A percentile compares a stretch with the other conserved stretches of the same genome.
Conservation (phyloP, 2,797 vertebrate species). For the Poecilia picta region DNA sequence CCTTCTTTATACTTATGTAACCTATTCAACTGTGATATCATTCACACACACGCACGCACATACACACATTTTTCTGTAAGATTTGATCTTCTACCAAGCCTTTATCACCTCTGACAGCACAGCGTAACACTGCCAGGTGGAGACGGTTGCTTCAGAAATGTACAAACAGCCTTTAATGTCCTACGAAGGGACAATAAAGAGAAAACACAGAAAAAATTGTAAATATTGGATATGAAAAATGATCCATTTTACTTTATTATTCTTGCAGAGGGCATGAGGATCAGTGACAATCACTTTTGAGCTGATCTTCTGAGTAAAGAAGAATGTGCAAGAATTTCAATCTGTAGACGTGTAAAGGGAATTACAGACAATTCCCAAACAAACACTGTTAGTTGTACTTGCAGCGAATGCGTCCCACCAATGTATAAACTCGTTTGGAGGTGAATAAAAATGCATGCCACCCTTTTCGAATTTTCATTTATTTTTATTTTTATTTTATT, state of each 20-base stretch:
- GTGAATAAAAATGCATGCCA: not conserved
- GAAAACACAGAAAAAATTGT: not conserved
- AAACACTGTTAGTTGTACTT: not conserved
- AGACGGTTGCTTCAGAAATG: not conserved
- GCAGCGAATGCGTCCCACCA: not conserved
- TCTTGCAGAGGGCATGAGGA: not conserved
- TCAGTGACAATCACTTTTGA: no score
- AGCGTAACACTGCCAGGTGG: not conserved
- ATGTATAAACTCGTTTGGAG: not conserved
- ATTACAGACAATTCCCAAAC: not conserved
- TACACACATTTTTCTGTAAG: not conserved
- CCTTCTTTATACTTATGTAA: not conserved
- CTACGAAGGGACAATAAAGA: no score
- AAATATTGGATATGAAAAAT: not conserved
- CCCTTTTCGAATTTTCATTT: not conserved
- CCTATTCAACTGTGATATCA: not conserved
- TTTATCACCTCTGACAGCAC: not conserved
- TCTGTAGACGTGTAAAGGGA: not conserved
- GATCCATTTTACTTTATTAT: not conserved
- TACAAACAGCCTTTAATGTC: not conserved
- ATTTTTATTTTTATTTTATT: not conserved
- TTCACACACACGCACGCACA: not conserved
- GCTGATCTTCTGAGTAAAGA: not conserved
- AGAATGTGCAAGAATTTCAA: not conserved
- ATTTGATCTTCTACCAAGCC: not conserved